These are phyloP conservation scores for Myodes glareolus DNA, from an alignment of 2,113 vertebrate genomes.

Conservation along the genomic window DNA sequence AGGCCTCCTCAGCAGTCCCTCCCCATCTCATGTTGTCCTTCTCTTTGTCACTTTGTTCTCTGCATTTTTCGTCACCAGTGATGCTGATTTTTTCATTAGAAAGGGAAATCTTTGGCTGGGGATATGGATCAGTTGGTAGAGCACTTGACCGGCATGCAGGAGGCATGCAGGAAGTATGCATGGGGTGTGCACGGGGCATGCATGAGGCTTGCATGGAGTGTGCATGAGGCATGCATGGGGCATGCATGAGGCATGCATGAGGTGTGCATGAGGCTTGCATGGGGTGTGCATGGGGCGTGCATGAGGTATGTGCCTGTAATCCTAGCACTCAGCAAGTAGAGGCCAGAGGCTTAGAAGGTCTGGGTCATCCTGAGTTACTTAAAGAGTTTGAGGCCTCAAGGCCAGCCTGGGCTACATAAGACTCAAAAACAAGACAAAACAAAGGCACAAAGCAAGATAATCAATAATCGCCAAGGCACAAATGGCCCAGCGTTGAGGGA, in stretches of 20 bases:
- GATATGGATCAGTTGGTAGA: background rate
- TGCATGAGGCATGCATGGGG: background rate
- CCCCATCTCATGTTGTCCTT: background rate
- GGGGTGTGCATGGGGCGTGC: accelerated
- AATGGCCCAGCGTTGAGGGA: background rate
- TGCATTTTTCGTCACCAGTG: background rate
- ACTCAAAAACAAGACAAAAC: background rate
- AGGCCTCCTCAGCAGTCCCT: background rate
- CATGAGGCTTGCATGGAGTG: background rate
- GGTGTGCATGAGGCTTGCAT: accelerated
- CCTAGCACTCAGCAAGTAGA: background rate
- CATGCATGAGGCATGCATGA: accelerated
- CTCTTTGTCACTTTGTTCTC: background rate
- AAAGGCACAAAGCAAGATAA: background rate
- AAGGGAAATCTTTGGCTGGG: background rate
- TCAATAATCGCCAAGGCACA: background rate
- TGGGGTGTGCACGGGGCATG: too few relatives aligned
- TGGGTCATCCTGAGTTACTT: background rate
- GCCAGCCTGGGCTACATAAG: background rate
- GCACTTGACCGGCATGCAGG: background rate
- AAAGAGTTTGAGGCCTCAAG: background rate
- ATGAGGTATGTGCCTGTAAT: background rate
- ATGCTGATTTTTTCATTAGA: background rate
- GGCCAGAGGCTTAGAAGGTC: background rate
- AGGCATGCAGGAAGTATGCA: background rate